phyloP scores from a whole-genome alignment of 2,113 vertebrate genomes.

The Tapirus terrestris region DNA sequence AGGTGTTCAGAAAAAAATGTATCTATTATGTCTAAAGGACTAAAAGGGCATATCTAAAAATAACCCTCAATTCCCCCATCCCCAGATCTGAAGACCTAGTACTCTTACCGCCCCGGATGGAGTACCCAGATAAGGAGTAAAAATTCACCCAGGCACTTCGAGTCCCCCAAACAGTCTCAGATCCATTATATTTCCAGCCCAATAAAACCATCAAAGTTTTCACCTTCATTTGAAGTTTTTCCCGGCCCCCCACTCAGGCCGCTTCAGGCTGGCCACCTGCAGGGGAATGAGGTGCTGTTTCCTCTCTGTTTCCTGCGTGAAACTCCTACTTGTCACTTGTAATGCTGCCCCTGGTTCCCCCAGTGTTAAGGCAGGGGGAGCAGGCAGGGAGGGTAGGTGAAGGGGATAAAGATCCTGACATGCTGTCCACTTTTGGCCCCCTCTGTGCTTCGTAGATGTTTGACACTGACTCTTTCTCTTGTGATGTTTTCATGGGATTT shows the following conservation, averaged over 20 bases:
- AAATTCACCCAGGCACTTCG: not conserved
- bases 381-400: not conserved
- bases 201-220: not conserved
- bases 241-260: not conserved
- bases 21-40: not conserved
- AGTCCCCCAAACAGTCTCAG: not conserved
- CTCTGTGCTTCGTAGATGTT: not conserved
- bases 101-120: not conserved
- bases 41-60: not conserved
- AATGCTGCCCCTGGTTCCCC: not conserved
- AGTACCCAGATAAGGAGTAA: not conserved
- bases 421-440: not conserved
- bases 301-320: not conserved
- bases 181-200: not conserved
- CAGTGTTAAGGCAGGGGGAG: not conserved
- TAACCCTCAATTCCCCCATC: not conserved
- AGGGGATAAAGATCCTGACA: not conserved
- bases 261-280: not conserved
- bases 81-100: not conserved
- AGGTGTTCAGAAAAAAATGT: not conserved
- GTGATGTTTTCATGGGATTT: not conserved
- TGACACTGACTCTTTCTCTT: not conserved
- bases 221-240: not conserved
- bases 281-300: no score
- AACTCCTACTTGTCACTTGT: accelerated